These are phyloP conservation scores for Delphinapterus leucas DNA, from an alignment of 2,113 vertebrate genomes.

Conservation along the genomic window DNA sequence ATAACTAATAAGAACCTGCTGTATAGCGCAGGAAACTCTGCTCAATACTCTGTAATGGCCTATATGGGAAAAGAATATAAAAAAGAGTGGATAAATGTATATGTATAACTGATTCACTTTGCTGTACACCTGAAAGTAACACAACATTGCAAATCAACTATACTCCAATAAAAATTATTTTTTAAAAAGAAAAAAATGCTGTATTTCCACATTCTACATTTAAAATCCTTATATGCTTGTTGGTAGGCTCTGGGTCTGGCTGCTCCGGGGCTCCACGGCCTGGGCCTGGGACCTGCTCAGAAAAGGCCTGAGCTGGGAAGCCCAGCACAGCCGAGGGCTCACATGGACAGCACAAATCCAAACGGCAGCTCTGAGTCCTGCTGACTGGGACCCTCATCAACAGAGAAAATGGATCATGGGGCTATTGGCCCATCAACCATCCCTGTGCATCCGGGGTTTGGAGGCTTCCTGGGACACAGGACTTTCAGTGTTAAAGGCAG, in stretches of 20 bases:
- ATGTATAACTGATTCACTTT: not conserved
- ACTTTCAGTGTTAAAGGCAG: not conserved
- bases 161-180: not conserved
- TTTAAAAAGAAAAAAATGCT: not conserved
- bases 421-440: not conserved
- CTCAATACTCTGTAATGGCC: not conserved
- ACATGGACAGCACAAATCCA: not conserved
- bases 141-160: not conserved
- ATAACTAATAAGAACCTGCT: not conserved
- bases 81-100: not conserved
- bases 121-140: not conserved
- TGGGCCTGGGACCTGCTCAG: not conserved
- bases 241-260: not conserved
- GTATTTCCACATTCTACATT: not conserved
- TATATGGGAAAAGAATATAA: not conserved
- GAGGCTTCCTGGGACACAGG: fast-evolving
- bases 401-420: not conserved
- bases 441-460: not conserved
- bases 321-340: not conserved
- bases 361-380: not conserved
- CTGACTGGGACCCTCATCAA: not conserved
- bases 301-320: not conserved
- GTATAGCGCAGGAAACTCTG: not conserved
- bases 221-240: not conserved
- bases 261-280: not conserved